Percentiles rank a stretch among this genome's conserved stretches.
Conservation (phyloP, 37 sponge, comb jelly and placozoan genomes). For the Mnemiopsis leidyi region DNA sequence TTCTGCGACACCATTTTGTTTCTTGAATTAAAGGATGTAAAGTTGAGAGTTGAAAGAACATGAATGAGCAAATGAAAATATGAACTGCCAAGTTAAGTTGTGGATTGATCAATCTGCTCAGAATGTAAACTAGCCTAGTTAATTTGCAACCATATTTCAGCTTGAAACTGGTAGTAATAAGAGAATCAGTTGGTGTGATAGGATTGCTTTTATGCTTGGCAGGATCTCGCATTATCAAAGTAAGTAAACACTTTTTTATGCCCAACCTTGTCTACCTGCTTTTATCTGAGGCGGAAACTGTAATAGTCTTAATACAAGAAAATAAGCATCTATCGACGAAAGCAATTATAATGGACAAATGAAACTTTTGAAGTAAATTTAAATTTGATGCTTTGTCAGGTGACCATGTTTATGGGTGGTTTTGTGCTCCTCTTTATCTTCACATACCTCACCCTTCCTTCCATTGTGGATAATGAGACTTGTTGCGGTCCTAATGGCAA, state of each 20-base stretch:
- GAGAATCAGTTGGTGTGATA: background rate
- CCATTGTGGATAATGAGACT: background rate
- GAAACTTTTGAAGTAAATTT: too few species aligned
- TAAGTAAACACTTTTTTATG: background rate
- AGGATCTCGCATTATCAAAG: slow-evolving; percentile 39
- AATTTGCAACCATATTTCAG: too few species aligned
- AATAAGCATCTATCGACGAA: too few species aligned
- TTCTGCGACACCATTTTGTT: too few species aligned
- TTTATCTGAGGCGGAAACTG: background rate
- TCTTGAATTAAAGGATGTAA: too few species aligned
- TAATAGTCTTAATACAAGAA: background rate
- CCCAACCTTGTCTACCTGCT: background rate
- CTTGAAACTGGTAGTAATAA: background rate
- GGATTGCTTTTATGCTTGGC: background rate
- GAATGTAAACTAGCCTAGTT: too few species aligned
- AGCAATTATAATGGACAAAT: too few species aligned
- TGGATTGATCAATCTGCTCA: too few species aligned
- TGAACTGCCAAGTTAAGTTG: too few species aligned
- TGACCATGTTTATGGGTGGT: background rate
- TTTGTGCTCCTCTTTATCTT: background rate
- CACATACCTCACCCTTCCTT: background rate
- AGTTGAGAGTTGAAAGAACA: too few species aligned
- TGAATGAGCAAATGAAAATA: too few species aligned
- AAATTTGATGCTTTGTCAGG: too few species aligned
- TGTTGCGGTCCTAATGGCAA: slow-evolving; percentile 31